These are phyloP conservation scores for Pteronura brasiliensis DNA, from an alignment of 2,113 vertebrate species.

Conservation along the genomic window DNA sequence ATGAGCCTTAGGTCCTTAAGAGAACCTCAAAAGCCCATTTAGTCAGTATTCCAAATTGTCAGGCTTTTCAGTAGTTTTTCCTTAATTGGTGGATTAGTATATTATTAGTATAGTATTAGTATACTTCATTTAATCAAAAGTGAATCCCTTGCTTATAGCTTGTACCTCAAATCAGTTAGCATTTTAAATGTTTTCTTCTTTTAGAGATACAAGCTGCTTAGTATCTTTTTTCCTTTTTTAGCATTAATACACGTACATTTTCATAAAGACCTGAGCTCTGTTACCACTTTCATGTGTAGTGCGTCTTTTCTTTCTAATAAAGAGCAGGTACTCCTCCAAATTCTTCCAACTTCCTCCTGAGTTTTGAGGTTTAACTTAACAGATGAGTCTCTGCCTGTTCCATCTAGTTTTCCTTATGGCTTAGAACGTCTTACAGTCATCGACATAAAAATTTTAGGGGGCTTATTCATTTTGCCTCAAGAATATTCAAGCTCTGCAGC, in stretches of 20 bases:
- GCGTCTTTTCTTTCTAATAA: not conserved
- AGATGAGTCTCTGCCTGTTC: not conserved
- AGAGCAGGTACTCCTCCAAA: not conserved
- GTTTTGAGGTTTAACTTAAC: not conserved
- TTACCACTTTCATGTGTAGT: not conserved
- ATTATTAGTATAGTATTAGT: not conserved
- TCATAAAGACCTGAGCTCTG: not conserved
- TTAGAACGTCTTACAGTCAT: not conserved
- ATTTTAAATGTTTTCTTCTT: not conserved
- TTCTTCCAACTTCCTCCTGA: not conserved
- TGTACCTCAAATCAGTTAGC: not conserved
- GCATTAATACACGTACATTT: not conserved
- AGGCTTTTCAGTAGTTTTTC: not conserved
- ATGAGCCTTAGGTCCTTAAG: not conserved
- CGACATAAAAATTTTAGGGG: not conserved
- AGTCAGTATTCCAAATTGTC: not conserved
- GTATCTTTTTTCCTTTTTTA: not conserved
- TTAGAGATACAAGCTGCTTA: not conserved
- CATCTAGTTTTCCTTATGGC: not conserved
- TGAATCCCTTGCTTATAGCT: not conserved
- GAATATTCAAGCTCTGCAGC: not conserved
- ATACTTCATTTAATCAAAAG: conserved; percentile 4
- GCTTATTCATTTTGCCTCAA: conserved; percentile 13
- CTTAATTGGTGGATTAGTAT: not conserved
- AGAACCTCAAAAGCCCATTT: not conserved